These are phyloP conservation scores for Eurystomus glaucurus DNA, from an alignment of 2,797 vertebrate species.

Conservation along the genomic window DNA sequence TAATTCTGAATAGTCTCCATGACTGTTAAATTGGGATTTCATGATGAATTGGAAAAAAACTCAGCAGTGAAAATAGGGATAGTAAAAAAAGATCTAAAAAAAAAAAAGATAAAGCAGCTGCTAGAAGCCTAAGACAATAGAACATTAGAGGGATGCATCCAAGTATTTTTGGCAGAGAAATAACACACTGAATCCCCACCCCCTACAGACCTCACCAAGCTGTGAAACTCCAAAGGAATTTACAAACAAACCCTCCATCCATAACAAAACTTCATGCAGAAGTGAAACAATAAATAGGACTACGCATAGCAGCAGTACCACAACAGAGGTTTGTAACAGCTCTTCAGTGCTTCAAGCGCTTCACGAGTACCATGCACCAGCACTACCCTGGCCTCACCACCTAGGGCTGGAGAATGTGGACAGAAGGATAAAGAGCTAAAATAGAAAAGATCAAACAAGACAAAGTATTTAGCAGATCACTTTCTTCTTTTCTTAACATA, in stretches of 20 bases:
- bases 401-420: background rate
- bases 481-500: background rate
- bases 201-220: background rate
- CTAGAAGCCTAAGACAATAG: constrained; percentile 7
- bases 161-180: constrained; percentile 32
- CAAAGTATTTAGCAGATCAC: background rate
- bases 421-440: background rate
- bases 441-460: background rate
- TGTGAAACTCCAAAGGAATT: constrained; percentile 35
- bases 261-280: constrained; percentile 25
- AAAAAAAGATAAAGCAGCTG: background rate
- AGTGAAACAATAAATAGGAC: constrained; percentile 8
- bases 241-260: background rate
- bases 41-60: background rate
- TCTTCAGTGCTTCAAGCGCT: background rate
- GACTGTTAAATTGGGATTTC: background rate
- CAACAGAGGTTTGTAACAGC: background rate
- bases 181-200: background rate
- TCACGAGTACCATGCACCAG: background rate
- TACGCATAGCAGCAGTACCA: background rate
- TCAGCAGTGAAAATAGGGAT: background rate
- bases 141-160: background rate
- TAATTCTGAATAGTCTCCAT: background rate
- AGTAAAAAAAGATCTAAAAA: background rate
- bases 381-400: background rate